Percentiles rank a stretch among this genome's conserved stretches.
Evolutionary conservation across 2,888 invertebrate species (phyloP).

Genomic region (Spialia ferax): DNA sequence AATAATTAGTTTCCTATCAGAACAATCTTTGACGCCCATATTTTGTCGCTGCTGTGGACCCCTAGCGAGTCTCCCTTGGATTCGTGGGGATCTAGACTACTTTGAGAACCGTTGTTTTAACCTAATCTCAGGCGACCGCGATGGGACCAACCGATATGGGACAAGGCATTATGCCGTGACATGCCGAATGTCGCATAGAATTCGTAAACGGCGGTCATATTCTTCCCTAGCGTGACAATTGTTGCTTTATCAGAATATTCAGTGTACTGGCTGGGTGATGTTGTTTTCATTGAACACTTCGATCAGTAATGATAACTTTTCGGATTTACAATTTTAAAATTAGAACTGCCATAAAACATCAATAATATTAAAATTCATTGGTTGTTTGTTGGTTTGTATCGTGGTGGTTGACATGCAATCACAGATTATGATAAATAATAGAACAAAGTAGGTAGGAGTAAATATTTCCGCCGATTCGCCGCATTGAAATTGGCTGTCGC

Average conservation of each 20-base stretch:
- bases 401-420: constrained; percentile 32
- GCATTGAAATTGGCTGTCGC: constrained; percentile 32
- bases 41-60: too few relatives aligned
- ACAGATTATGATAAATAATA: constrained; percentile 10
- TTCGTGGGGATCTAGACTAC: too few relatives aligned
- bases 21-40: too few relatives aligned
- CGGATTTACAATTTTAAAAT: too few relatives aligned
- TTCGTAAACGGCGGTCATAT: neutral
- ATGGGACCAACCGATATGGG: constrained; percentile 2
- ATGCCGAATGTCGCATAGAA: neutral
- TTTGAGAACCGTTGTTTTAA: constrained; percentile 2
- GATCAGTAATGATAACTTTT: too few relatives aligned
- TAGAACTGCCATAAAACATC: neutral
- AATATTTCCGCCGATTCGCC: constrained; percentile 20
- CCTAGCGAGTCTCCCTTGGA: too few relatives aligned
- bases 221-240: neutral
- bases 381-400: neutral
- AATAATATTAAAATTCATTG: neutral
- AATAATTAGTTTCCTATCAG: too few relatives aligned
- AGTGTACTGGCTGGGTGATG: too few relatives aligned
- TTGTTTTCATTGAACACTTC: too few relatives aligned
- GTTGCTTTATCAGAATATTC: constrained; percentile 2
- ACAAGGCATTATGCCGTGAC: constrained; percentile 5
- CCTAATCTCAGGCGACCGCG: constrained; percentile 5
- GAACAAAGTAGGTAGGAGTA: constrained; percentile 10